Evolutionary conservation across 2,113 vertebrate genomes (phyloP).

Genomic region (Rhodinocichla rosea): DNA sequence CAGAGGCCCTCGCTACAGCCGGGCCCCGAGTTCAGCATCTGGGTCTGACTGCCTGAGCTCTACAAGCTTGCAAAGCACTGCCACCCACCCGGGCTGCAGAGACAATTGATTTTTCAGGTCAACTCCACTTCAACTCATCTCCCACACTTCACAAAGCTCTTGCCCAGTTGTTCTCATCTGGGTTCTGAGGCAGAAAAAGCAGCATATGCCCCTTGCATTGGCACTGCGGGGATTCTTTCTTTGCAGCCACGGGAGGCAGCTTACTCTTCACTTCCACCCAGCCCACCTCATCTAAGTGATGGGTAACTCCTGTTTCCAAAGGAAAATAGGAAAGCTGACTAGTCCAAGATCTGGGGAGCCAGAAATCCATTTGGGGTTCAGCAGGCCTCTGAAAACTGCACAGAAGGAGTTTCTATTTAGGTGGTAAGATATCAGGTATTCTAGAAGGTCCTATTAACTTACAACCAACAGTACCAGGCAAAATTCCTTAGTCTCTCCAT

Average conservation of each 20-base stretch:
- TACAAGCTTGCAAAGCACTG: not conserved
- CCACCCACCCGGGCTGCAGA: not conserved
- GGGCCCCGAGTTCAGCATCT: not conserved
- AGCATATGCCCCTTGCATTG: not conserved
- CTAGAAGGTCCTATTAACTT: not conserved
- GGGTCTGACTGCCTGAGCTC: not conserved
- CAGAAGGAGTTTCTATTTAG: not conserved
- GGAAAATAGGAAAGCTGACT: not conserved
- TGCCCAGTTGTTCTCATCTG: not conserved
- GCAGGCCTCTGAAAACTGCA: not conserved
- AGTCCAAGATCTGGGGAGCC: not conserved
- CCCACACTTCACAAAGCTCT: not conserved
- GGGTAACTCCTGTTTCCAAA: not conserved
- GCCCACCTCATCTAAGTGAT: not conserved
- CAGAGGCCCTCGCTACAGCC: not conserved
- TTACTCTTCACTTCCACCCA: not conserved
- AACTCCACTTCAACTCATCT: not conserved
- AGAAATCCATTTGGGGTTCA: not conserved
- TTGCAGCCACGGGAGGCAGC: not conserved
- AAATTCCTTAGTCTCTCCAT: not conserved
- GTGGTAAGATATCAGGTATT: not conserved
- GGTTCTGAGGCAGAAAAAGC: not conserved
- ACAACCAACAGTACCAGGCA: not conserved
- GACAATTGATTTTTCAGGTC: not conserved
- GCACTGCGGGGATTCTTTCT: not conserved